Evolutionary conservation across 2,888 invertebrate genomes (phyloP).

Genomic region (Venustoraphidia nigricollis): DNA sequence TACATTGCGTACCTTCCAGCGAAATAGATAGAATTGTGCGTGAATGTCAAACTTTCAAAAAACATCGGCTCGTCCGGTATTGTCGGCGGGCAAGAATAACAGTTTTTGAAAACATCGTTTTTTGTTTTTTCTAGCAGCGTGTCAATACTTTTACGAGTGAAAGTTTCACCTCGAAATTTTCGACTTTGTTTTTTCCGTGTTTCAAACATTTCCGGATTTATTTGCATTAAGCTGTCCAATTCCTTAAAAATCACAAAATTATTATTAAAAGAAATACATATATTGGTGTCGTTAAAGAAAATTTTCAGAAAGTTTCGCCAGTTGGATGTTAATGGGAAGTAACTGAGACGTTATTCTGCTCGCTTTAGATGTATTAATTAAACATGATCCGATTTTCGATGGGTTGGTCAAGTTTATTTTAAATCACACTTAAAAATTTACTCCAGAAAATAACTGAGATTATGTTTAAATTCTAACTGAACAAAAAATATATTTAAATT

Average conservation of each 20-base stretch:
- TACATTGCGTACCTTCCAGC: slow-evolving; percentile 46
- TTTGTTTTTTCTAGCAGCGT: slow-evolving; percentile 33
- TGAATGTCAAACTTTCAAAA: slow-evolving; percentile 35
- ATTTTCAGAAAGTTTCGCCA: too few relatives aligned
- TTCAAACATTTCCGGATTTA: slow-evolving; percentile 30
- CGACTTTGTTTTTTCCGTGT: slow-evolving; percentile 24
- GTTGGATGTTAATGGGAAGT: too few relatives aligned
- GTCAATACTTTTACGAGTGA: slow-evolving; percentile 51
- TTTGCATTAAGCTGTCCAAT: slow-evolving; percentile 26
- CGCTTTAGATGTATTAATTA: too few relatives aligned
- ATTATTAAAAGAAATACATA: not conserved
- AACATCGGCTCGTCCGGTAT: slow-evolving; percentile 26
- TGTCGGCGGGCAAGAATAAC: slow-evolving; percentile 36
- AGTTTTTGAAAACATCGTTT: slow-evolving; percentile 31
- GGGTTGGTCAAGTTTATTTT: too few relatives aligned
- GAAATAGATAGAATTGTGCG: slow-evolving; percentile 45
- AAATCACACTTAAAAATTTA: too few relatives aligned
- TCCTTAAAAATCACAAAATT: slow-evolving; percentile 22
- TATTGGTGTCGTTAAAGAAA: not conserved
- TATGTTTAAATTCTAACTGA: too few relatives aligned
- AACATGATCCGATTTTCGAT: not conserved
- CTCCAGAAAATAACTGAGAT: too few relatives aligned
- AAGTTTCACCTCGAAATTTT: slow-evolving; percentile 32
- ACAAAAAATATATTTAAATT: too few relatives aligned
- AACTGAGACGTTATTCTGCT: too few relatives aligned